Percentiles rank a stretch among this genome's conserved stretches.
Evolutionary conservation across 2,888 invertebrate species (phyloP).

Genomic region (Antheraea assamensis): DNA sequence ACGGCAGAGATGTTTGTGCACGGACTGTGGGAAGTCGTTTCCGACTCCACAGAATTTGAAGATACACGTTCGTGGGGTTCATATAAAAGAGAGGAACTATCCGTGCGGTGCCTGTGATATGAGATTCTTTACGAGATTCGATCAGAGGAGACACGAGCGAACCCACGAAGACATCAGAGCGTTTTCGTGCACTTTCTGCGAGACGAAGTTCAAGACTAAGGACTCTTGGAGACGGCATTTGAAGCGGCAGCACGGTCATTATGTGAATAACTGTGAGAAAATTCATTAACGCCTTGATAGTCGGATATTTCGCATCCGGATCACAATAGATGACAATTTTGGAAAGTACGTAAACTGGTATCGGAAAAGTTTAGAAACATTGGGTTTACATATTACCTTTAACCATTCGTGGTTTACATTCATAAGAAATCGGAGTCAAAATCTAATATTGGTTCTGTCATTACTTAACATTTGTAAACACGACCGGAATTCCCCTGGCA

Average conservation of each 20-base stretch:
- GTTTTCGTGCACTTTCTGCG: constrained; percentile 49
- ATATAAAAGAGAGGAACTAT: constrained; percentile 48
- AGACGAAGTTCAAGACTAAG: constrained; percentile 49
- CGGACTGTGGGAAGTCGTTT: constrained; percentile 49
- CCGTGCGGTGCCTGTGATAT: constrained; percentile 44
- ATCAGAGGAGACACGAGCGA: constrained; percentile 48
- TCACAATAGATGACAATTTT: not conserved
- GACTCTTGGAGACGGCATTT: constrained; percentile 52
- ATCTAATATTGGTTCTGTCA: not conserved
- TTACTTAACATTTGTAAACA: not conserved
- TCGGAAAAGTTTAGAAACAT: no score
- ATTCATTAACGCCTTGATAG: not conserved
- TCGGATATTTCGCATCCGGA: not conserved
- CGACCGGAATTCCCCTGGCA: not conserved
- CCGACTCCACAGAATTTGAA: constrained; percentile 40
- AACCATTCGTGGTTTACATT: not conserved
- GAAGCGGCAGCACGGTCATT: constrained; percentile 43
- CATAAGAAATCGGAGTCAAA: not conserved
- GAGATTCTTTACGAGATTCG: constrained; percentile 51
- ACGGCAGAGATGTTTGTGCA: constrained; percentile 37
- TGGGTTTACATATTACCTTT: no score
- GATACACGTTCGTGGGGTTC: constrained; percentile 47
- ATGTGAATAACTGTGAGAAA: not conserved
- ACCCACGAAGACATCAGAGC: constrained; percentile 47
- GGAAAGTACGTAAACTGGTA: not conserved